Evolutionary conservation across 2,797 vertebrate genomes (phyloP).

Genomic region (Serranus cabrilla): DNA sequence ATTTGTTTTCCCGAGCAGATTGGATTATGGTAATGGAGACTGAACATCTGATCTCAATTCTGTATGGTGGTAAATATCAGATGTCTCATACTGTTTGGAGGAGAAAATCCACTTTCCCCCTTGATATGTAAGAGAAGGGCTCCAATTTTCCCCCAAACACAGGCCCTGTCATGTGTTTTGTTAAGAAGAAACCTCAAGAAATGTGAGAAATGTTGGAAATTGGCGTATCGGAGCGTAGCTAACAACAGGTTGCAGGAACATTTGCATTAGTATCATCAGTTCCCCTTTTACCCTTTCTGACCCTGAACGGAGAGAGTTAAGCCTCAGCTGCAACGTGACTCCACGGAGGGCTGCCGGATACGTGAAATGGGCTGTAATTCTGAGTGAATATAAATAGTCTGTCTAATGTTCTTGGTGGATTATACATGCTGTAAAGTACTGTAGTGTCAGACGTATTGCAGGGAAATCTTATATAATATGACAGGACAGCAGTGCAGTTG

Average conservation of each 20-base stretch:
- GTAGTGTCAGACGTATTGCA: conserved; percentile 49
- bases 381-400: conserved; percentile 60
- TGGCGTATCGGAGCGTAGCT: neutral
- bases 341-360: neutral
- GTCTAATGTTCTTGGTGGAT: conserved; percentile 67
- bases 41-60: conserved; percentile 74
- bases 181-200: conserved; percentile 22
- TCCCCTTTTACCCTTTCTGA: conserved; percentile 38
- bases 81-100: conserved; percentile 47
- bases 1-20: conserved; percentile 67
- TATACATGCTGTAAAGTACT: conserved; percentile 40
- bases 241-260: conserved; percentile 44
- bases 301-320: conserved; percentile 45
- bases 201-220: neutral
- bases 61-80: conserved; percentile 50
- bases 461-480: neutral
- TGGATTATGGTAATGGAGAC: conserved; percentile 67
- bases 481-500: neutral
- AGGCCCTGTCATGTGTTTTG: conserved; percentile 22
- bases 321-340: conserved; percentile 58
- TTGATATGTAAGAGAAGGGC: conserved; percentile 40
- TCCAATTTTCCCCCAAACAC: conserved; percentile 42
- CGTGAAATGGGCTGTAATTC: conserved; percentile 58
- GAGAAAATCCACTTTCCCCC: conserved; percentile 61
- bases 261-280: conserved; percentile 56